Conservation (phyloP, 2,797 vertebrate genomes). For the Enteromius fasciolatus region DNA sequence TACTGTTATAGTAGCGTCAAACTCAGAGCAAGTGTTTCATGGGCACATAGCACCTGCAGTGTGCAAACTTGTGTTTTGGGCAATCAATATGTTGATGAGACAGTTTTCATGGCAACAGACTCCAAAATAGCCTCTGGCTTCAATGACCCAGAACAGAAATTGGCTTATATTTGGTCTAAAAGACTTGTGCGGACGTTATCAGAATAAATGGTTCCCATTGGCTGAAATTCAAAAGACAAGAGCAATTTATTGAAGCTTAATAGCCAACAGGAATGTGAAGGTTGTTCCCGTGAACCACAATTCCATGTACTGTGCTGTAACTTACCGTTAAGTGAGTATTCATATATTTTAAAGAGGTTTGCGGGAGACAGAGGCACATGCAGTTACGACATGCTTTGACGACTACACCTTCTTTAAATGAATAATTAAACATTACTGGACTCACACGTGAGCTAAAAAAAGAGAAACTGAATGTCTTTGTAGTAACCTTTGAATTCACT, state of each 20-base stretch:
- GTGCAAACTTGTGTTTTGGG: constrained; percentile 10
- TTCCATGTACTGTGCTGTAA: not conserved
- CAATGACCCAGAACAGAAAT: constrained; percentile 2
- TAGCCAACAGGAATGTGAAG: not conserved
- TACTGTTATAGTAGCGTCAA: not conserved
- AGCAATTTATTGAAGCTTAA: constrained; percentile 8
- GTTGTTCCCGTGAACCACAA: not conserved
- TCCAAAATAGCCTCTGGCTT: constrained; percentile 21
- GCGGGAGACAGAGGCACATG: not conserved
- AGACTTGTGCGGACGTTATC: not conserved
- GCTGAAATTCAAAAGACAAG: constrained; percentile 7
- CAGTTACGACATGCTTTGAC: not conserved
- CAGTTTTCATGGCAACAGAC: constrained; percentile 54
- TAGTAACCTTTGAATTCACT: not conserved
- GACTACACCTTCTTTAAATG: not conserved
- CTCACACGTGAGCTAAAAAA: constrained; percentile 16
- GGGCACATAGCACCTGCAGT: constrained; percentile 2
- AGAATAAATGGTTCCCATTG: constrained; percentile 2
- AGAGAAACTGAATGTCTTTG: not conserved
- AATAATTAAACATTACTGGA: constrained; percentile 23
- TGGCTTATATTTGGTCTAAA: constrained; percentile 19
- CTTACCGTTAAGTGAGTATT: not conserved
- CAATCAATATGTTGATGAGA: constrained; percentile 51
- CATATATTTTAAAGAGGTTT: not conserved
- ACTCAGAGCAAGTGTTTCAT: not conserved